These are phyloP conservation scores for Bergia puertoricense DNA, from an alignment of 92 coral and sea anemone genomes.

Conservation along the genomic window DNA sequence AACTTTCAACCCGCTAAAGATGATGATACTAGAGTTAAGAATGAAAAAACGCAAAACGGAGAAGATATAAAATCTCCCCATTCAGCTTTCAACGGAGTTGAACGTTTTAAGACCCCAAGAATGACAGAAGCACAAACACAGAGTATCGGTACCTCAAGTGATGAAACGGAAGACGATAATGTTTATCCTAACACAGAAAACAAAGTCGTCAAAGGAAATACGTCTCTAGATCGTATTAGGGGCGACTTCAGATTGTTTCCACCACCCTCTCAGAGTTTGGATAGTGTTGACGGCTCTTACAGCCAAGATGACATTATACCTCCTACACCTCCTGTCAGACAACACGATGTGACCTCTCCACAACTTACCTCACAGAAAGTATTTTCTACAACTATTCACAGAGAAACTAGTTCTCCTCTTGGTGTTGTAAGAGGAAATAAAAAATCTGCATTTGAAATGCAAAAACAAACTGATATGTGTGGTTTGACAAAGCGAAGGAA, in stretches of 20 bases:
- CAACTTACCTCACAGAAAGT: neutral
- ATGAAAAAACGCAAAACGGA: neutral
- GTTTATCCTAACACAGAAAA: neutral
- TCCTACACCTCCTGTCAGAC: constrained; percentile 58
- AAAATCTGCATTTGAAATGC: neutral
- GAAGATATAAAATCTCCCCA: neutral
- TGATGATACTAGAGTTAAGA: neutral
- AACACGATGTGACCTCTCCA: neutral
- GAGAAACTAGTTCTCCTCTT: neutral
- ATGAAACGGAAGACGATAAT: constrained; percentile 22
- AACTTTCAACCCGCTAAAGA: neutral
- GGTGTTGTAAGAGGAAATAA: neutral
- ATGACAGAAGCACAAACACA: neutral
- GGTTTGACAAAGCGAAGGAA: neutral
- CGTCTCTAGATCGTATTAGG: neutral
- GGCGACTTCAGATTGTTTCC: neutral
- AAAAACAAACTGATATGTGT: neutral
- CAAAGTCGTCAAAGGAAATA: constrained; percentile 3
- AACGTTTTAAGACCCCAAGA: neutral
- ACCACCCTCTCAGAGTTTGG: neutral
- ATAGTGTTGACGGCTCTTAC: neutral
- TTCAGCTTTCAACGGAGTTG: neutral
- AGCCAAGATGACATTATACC: constrained; percentile 66
- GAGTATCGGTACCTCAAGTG: neutral
- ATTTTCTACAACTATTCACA: neutral